Conservation (phyloP, 2,113 vertebrate genomes). For the Myotis brandtii region DNA sequence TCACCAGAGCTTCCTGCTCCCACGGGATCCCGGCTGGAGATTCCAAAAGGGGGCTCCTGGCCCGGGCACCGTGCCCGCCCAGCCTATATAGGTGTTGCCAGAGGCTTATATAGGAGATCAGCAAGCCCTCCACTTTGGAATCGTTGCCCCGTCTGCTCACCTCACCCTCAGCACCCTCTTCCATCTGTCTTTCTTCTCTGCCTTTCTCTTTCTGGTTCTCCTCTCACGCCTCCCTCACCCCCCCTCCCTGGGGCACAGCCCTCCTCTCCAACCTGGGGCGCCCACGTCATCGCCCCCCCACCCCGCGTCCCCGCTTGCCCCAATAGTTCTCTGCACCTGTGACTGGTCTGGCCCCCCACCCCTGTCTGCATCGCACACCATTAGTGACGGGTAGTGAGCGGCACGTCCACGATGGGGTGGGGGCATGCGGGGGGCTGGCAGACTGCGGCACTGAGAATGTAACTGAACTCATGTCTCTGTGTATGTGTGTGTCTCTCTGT, state of each 20-base stretch:
- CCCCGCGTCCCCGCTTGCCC: constrained; percentile 78
- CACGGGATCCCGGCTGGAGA: constrained; percentile 78
- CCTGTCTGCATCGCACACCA: constrained; percentile 78
- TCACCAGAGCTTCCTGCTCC: constrained; percentile 87
- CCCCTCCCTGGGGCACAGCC: constrained; percentile 80
- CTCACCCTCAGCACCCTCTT: constrained; percentile 78
- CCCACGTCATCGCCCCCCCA: constrained; percentile 35
- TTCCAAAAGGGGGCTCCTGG: constrained; percentile 86
- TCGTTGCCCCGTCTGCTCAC: constrained; percentile 75
- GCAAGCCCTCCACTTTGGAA: constrained; percentile 85
- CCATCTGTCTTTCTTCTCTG: constrained; percentile 67
- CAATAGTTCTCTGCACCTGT: constrained; percentile 80
- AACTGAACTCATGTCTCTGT: constrained; percentile 87
- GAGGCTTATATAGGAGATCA: constrained; percentile 83
- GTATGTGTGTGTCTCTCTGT: constrained; percentile 81
- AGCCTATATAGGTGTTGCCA: constrained; percentile 82
- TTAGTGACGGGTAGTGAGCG: constrained; percentile 76
- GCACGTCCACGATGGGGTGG: constrained; percentile 76
- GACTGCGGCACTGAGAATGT: constrained; percentile 79
- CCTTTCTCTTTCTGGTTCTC: constrained; percentile 54
- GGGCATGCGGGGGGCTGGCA: constrained; percentile 86
- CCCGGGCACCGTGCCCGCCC: constrained; percentile 64
- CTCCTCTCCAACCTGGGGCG: constrained; percentile 78
- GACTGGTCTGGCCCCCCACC: constrained; percentile 84
- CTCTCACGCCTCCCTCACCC: constrained; percentile 81